Percentiles rank a stretch among this genome's conserved stretches.
These are phyloP conservation scores for Podarcis lilfordi DNA, from an alignment of 2,797 vertebrate genomes.

Conservation along the genomic window DNA sequence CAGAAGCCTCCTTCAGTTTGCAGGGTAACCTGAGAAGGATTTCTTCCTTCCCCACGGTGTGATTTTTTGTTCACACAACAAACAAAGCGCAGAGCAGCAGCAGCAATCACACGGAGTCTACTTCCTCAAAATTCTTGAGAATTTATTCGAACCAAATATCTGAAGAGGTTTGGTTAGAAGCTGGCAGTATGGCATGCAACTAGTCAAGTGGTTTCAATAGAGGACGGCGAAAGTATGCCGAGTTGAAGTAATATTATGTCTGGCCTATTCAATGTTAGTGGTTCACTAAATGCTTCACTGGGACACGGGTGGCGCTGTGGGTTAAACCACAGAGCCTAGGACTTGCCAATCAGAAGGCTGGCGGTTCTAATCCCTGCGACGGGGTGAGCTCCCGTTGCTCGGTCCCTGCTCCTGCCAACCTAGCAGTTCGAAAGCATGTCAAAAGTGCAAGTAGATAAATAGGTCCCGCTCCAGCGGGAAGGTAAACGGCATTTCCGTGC, in stretches of 20 bases:
- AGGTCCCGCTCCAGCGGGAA: too few species aligned
- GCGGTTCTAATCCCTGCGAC: too few species aligned
- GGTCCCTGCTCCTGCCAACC: too few species aligned
- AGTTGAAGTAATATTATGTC: not conserved
- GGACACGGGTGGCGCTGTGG: too few species aligned
- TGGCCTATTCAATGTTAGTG: not conserved
- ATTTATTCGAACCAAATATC: slow-evolving; percentile 39
- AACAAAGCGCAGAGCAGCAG: not conserved
- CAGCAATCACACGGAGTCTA: not conserved
- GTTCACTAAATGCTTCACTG: slow-evolving; percentile 30
- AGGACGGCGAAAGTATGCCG: not conserved
- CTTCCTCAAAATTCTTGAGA: not conserved
- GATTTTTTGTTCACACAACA: slow-evolving; percentile 64
- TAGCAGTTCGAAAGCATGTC: too few species aligned
- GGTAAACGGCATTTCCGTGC: too few species aligned
- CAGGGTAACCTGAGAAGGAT: slow-evolving; percentile 75
- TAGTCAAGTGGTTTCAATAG: not conserved
- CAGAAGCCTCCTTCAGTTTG: slow-evolving; percentile 72
- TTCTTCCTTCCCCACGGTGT: slow-evolving; percentile 58
- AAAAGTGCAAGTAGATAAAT: too few species aligned
- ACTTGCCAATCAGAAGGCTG: too few species aligned
- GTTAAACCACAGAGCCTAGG: too few species aligned
- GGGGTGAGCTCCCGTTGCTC: too few species aligned
- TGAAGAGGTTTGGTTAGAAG: not conserved
- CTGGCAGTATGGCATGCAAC: not conserved